Base-by-base conservation (phyloP, 2,888 invertebrate species). In the Clostera curtula region DNA sequence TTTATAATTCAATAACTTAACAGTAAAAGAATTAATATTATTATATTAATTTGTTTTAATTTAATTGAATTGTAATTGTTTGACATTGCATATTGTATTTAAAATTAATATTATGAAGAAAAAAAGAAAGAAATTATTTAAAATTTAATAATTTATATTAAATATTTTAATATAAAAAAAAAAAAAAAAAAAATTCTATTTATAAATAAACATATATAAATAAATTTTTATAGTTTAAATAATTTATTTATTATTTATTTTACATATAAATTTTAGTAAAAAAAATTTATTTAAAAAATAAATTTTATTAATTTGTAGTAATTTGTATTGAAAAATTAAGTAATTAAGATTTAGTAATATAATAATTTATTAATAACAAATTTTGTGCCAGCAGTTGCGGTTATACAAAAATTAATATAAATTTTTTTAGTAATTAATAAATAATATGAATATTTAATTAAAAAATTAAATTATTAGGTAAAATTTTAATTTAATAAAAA, bases 381-480 rank as follows among this genome's bases (percentile, higher is more conserved):
- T 79, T 85, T 87, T 87, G 87, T 88, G 88, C 88, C 88, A 89
- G 88, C 88, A 88, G 85, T 85, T 85, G 88, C 88, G 89, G 87
- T 88, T 88, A 89, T 55, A 87, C 88, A 86, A 82, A 80, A 79
- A 57, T 84, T 84, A 66, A 79, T 79, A 67, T 84, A 67, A 86
- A 85, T 84, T 79, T 74, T 80, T 64, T 85, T 73, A 65, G 65
- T 66, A 45, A 50, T 58, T 67, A 76, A 64, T 70, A 37, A 69
- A 56, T 68, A 59, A 45, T 49, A 40, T 43, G 48, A 24, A 24
- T 10, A 51, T 56, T 66, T 60, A 66, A 60, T 60, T 52, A 49
- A 68, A 74, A 71, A 65, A 61, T 70, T 57, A 61, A 60, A 62
- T 80, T 77, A 73, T 83, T 82, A 84, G 46, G 86, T 88, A 77